Base-by-base conservation (phyloP, 2,113 vertebrate genomes). In the Eubucco bourcierii region DNA sequence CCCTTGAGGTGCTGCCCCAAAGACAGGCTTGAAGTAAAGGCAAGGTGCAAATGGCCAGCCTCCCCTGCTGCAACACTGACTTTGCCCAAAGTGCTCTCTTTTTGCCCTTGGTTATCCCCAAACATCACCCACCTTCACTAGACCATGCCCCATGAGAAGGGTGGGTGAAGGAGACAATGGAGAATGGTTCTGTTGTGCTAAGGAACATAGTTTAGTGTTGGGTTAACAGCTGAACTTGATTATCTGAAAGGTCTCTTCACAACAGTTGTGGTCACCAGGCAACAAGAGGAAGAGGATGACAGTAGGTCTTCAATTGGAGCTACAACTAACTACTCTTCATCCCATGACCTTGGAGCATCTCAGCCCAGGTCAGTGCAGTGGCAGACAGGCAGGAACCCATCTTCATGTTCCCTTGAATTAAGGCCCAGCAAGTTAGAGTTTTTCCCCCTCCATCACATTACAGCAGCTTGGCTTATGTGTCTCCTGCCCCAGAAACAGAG, bases 41-140 rank as follows among this genome's bases (percentile, higher is more conserved):
- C 20, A 66, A 13, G 28, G 10, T 4, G 6, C n/a, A 64, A 25
- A 44, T 29, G 31, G 52, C 67, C 39, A 28, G 9, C 15, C 13
- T 18, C 4, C 20, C 6, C 34, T 4, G 2, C 28, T 21, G 11
- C 59, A 55, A 11, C 3, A 7, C 0, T 11, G 41, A 31, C 8
- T 20, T 25, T 12, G 8, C 44, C 23, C 11, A 8, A 41, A 31
- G 52, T n/a, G 9, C 4, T 31, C n/a, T 31, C 19, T 47, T 67
- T 59, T 37, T 5, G 8, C 5, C 16, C 28, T 37, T 37, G 3
- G 10, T 9, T 65, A 14, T 31, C 33, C 33, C 15, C 37, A 47
- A 5, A 11, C 9, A 47, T 7, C 16, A 4, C 27, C 15, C 31
- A 14, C 23, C 23, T 9, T 9, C 10, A 17, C 16, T 3, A 52